Percentiles rank a stretch among this genome's conserved stretches.
Evolutionary conservation across 92 coral and sea anemone genomes (phyloP).

Genomic region (Pocillopora grandis): DNA sequence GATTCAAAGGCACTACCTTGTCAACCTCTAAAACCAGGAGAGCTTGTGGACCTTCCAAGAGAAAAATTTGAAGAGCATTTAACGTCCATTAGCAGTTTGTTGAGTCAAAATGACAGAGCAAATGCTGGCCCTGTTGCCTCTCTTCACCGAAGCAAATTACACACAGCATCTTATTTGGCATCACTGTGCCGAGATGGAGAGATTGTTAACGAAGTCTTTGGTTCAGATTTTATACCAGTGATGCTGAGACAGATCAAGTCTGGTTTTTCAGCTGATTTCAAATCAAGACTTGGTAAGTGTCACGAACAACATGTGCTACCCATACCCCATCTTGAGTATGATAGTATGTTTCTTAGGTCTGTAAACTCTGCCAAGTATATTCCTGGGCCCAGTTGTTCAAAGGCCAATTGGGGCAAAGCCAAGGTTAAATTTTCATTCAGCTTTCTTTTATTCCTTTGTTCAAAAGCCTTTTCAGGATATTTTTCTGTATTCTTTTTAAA

Average conservation of each 20-base stretch:
- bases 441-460: too few species aligned
- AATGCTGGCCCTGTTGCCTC: constrained; percentile 64
- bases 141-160: constrained; percentile 86
- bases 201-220: constrained; percentile 82
- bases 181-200: constrained; percentile 86
- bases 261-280: constrained; percentile 92
- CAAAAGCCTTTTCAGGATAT: too few species aligned
- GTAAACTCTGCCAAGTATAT: too few species aligned
- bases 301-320: too few species aligned
- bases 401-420: too few species aligned
- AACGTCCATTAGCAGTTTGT: constrained; percentile 55
- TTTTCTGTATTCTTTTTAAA: too few species aligned
- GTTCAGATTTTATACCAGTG: constrained; percentile 73
- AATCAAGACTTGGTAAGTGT: constrained; percentile 89
- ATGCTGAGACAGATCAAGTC: constrained; percentile 76
- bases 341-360: too few species aligned
- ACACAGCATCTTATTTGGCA: constrained; percentile 79
- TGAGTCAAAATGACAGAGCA: constrained; percentile 62
- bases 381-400: too few species aligned
- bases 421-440: too few species aligned
- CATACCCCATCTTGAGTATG: too few species aligned
- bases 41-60: constrained; percentile 64
- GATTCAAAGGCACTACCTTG: constrained; percentile 90
- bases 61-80: constrained; percentile 76
- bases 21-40: constrained; percentile 84